Evolutionary conservation across 2,797 vertebrate species (phyloP).

Genomic region (Fundulus diaphanus): DNA sequence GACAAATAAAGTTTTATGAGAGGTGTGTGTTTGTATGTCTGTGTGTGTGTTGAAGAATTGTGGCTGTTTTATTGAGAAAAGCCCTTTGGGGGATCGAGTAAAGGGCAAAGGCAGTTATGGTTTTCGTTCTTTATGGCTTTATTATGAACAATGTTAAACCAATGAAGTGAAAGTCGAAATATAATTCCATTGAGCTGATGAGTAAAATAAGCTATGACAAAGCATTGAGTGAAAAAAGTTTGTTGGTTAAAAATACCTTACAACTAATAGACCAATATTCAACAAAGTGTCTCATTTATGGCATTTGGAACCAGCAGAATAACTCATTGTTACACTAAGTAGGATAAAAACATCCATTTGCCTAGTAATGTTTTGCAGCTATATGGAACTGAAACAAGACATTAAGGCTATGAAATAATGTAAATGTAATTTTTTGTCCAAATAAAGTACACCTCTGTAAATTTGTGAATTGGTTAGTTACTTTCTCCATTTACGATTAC

Average conservation of each 20-base stretch:
- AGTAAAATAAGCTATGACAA: neutral
- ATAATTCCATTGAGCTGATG: neutral
- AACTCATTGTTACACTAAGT: neutral
- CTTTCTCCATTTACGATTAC: neutral
- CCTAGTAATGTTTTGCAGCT: neutral
- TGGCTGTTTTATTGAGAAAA: constrained; percentile 43
- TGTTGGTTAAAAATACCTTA: neutral
- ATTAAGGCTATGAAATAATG: neutral
- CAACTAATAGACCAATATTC: neutral
- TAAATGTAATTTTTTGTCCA: neutral
- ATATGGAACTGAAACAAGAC: neutral
- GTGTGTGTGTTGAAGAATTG: constrained; percentile 21
- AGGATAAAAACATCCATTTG: neutral
- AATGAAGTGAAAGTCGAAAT: constrained; percentile 16
- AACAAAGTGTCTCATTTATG: neutral
- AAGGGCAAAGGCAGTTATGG: constrained; percentile 33
- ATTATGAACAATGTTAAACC: constrained; percentile 35
- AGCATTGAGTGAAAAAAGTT: neutral
- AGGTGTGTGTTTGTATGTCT: constrained; percentile 13
- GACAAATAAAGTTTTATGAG: constrained; percentile 63
- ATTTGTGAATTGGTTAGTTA: neutral
- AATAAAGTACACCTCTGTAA: no score
- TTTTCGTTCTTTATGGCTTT: constrained; percentile 40
- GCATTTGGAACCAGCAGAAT: neutral
- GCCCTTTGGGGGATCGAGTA: constrained; percentile 28